Evolutionary conservation across 2,113 vertebrate species (phyloP).

Genomic region (Sylvia atricapilla): DNA sequence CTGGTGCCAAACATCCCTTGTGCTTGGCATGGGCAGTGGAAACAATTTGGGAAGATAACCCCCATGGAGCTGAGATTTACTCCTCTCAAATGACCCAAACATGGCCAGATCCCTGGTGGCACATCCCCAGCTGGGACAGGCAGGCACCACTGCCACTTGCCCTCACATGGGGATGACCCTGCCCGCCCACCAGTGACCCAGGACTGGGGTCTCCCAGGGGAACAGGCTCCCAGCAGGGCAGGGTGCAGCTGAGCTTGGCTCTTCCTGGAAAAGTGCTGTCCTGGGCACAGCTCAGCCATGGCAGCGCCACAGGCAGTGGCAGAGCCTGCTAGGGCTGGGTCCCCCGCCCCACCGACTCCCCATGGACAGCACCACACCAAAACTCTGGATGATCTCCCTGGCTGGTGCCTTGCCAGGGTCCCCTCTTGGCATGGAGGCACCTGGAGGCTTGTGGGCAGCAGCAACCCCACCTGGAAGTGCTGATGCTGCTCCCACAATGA

Average conservation of each 20-base stretch:
- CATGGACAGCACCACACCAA: rapidly evolving
- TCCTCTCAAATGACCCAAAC: neutral
- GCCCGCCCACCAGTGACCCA: rapidly evolving
- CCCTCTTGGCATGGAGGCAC: neutral
- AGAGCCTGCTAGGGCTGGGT: neutral
- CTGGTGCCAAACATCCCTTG: neutral
- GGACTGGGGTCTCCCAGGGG: neutral
- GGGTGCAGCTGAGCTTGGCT: neutral
- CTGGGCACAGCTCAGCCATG: neutral
- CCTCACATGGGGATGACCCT: neutral
- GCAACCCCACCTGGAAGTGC: neutral
- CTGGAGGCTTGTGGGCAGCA: neutral
- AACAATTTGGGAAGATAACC: neutral
- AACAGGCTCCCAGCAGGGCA: neutral
- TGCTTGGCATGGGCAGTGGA: neutral
- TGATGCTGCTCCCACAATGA: neutral
- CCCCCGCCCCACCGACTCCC: rapidly evolving
- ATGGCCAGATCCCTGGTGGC: rapidly evolving
- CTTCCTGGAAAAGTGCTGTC: neutral
- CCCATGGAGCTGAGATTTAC: neutral
- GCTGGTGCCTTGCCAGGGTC: neutral
- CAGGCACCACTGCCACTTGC: neutral
- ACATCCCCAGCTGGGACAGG: neutral
- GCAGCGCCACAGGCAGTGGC: neutral
- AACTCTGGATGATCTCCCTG: neutral